These are phyloP conservation scores for Platycheirus rosarum DNA, from an alignment of 2,888 invertebrate genomes.

Conservation along the genomic window DNA sequence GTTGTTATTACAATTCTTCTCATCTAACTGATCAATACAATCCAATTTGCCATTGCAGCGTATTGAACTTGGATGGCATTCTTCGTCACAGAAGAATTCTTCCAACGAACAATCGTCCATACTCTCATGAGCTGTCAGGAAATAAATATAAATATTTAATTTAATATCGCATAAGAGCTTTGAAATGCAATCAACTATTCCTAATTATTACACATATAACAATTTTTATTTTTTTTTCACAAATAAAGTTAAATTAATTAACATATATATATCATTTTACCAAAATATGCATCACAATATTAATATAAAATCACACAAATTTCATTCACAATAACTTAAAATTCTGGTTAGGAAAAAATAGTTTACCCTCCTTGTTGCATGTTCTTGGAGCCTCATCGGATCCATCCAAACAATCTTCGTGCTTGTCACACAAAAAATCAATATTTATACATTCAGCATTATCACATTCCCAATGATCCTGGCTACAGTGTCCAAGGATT, in stretches of 20 bases:
- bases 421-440: constrained; percentile 84
- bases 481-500: constrained; percentile 75
- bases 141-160: background rate
- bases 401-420: constrained; percentile 85
- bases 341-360: constrained; percentile 36
- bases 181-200: no score
- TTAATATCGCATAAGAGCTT: background rate
- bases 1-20: constrained; percentile 80
- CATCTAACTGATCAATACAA: constrained; percentile 86
- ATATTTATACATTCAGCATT: constrained; percentile 86
- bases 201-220: no score
- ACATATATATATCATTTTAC: no score
- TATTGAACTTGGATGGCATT: constrained; percentile 85
- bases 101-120: constrained; percentile 79
- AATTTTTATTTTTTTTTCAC: no score
- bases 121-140: constrained; percentile 33
- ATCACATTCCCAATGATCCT: constrained; percentile 85
- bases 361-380: constrained; percentile 80
- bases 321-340: constrained; percentile 26
- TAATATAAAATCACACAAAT: constrained; percentile 28
- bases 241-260: no score
- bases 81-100: constrained; percentile 85
- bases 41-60: constrained; percentile 86
- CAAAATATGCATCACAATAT: constrained; percentile 18
- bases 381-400: constrained; percentile 84